phyloP scores from a whole-genome alignment of 2,888 invertebrate genomes.

The Caenorhabditis japonica region DNA sequence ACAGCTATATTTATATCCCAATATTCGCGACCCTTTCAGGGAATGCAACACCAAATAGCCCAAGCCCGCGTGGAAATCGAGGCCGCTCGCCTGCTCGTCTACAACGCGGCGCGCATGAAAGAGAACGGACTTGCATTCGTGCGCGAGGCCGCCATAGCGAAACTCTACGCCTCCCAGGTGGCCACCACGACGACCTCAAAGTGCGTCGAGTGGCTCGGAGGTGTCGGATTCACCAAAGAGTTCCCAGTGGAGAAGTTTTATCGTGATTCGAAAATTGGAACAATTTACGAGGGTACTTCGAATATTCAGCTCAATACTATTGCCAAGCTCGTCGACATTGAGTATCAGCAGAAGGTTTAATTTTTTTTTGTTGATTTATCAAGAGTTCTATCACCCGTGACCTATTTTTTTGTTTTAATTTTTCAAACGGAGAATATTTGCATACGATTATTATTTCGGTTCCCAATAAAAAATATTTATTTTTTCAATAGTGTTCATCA shows the following conservation, averaged over 20 bases:
- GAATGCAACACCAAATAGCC: constrained; percentile 95
- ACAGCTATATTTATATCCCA: neutral
- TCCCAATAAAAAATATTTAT: too few species aligned
- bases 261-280: constrained; percentile 94
- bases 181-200: constrained; percentile 90
- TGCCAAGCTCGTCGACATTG: constrained; percentile 85
- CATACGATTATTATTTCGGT: too few species aligned
- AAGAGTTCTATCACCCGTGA: too few species aligned
- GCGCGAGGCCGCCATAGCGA: constrained; percentile 97
- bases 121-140: constrained; percentile 88
- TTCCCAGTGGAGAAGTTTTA: constrained; percentile 96
- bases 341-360: constrained; percentile 66
- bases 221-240: constrained; percentile 94
- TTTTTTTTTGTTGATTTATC: too few species aligned
- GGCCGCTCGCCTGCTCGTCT: constrained; percentile 89
- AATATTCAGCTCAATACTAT: constrained; percentile 97
- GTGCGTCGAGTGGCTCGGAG: constrained; percentile 98
- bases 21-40: constrained; percentile 82
- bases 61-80: constrained; percentile 90
- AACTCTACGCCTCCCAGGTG: constrained; percentile 86
- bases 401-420: too few species aligned
- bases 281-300: constrained; percentile 96
- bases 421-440: too few species aligned
- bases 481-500: too few species aligned
- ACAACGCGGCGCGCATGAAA: constrained; percentile 92